phyloP scores from a whole-genome alignment of 2,113 vertebrate genomes.

The Panurus biarmicus region DNA sequence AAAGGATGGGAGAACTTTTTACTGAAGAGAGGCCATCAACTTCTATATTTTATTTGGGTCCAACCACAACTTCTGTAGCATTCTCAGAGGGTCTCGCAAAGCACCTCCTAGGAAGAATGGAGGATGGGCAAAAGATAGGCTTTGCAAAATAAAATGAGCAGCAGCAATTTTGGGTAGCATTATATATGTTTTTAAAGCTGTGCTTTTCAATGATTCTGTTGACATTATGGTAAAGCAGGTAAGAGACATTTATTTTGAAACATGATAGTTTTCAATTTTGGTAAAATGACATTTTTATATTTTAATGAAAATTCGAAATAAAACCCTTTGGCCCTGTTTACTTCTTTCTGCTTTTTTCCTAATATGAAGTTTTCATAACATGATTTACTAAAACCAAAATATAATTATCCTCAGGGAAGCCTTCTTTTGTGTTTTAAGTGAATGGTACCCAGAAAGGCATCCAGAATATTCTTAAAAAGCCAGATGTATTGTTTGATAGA shows the following conservation, averaged over 20 bases:
- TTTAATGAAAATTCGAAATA: not conserved
- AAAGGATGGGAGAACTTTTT: not conserved
- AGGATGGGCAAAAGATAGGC: not conserved
- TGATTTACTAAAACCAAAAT: not conserved
- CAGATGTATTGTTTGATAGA: not conserved
- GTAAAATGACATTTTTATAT: not conserved
- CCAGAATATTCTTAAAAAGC: not conserved
- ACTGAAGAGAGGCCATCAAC: not conserved
- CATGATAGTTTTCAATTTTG: not conserved
- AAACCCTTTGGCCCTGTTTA: not conserved
- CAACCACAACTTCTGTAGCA: not conserved
- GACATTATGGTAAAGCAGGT: not conserved
- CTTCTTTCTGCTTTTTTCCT: not conserved
- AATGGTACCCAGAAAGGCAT: not conserved
- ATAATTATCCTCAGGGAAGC: not conserved
- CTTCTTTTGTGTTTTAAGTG: not conserved
- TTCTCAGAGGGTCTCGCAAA: not conserved
- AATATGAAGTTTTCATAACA: not conserved
- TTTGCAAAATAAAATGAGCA: not conserved
- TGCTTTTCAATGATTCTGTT: not conserved
- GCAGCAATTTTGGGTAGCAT: not conserved
- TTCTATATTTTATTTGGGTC: not conserved
- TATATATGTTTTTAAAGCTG: not conserved
- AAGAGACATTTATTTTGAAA: not conserved
- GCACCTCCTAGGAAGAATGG: not conserved